Conservation (phyloP, 2,888 invertebrate species). For the Campopleginae sp. region DNA sequence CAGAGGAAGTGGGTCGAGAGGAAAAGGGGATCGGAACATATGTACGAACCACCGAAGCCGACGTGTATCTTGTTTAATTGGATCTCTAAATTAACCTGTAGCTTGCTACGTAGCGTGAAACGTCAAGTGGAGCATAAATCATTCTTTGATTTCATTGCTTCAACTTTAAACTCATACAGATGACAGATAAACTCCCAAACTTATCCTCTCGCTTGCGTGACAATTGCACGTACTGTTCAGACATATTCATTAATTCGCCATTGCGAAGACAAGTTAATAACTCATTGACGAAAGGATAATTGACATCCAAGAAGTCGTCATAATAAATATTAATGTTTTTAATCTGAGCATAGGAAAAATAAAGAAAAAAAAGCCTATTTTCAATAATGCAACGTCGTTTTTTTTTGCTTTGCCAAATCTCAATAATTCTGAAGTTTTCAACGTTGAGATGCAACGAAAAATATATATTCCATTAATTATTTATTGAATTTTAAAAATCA, state of each 20-base stretch:
- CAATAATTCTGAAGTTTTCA: too few relatives aligned
- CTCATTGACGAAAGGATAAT: too few relatives aligned
- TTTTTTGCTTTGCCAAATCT: too few relatives aligned
- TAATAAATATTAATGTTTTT: too few relatives aligned
- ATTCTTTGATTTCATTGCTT: slow-evolving; percentile 68
- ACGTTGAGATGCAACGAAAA: too few relatives aligned
- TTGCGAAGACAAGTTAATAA: neutral
- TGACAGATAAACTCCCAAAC: neutral
- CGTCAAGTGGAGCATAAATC: slow-evolving; percentile 67
- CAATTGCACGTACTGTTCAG: neutral
- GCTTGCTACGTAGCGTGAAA: slow-evolving; percentile 40
- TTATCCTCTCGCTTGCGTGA: neutral
- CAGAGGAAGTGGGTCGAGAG: neutral
- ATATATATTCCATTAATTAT: too few relatives aligned
- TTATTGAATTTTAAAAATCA: too few relatives aligned
- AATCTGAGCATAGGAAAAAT: too few relatives aligned
- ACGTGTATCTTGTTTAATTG: slow-evolving; percentile 54
- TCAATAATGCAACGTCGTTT: too few relatives aligned
- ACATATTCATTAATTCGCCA: neutral
- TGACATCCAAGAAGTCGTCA: too few relatives aligned
- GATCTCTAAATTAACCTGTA: slow-evolving; percentile 58
- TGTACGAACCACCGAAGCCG: slow-evolving; percentile 20
- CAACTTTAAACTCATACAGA: slow-evolving; percentile 10
- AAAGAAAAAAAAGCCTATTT: too few relatives aligned
- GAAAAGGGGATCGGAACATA: neutral